These are phyloP conservation scores for Procavia capensis DNA, from an alignment of 2,113 vertebrate species.

Conservation along the genomic window DNA sequence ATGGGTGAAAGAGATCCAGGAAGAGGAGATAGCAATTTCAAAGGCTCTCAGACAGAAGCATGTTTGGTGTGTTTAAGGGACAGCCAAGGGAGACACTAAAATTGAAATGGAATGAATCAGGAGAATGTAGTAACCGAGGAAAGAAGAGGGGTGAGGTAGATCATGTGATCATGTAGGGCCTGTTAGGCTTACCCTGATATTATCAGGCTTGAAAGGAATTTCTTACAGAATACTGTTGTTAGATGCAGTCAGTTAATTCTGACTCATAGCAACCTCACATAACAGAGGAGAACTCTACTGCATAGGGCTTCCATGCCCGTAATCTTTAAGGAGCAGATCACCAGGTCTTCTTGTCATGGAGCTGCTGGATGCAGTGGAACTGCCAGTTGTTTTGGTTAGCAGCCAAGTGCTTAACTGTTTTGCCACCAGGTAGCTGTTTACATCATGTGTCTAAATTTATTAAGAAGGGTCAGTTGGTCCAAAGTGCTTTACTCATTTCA, in stretches of 20 bases:
- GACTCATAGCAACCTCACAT: background rate
- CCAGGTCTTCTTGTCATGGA: background rate
- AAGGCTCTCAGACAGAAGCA: background rate
- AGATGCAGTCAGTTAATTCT: background rate
- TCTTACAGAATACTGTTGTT: background rate
- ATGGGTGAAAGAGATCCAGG: background rate
- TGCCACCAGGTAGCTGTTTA: background rate
- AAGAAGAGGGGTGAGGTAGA: background rate
- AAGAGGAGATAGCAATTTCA: background rate
- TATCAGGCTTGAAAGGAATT: background rate
- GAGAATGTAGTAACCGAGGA: background rate
- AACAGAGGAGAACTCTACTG: background rate
- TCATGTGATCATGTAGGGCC: background rate
- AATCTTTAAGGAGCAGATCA: background rate
- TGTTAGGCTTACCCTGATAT: background rate
- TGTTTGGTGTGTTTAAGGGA: background rate
- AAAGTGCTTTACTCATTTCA: constrained; percentile 20
- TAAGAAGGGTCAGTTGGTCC: background rate
- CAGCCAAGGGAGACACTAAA: background rate
- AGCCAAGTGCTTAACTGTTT: background rate
- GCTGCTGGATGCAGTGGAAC: background rate
- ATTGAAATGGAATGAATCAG: background rate
- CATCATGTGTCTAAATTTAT: constrained; percentile 11
- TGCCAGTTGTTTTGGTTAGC: background rate
- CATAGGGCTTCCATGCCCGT: background rate